A percentile compares a stretch with the other conserved stretches of the same genome.
Conservation (phyloP, 2,888 invertebrate species). For the Mongoloraphidia duomilia region DNA sequence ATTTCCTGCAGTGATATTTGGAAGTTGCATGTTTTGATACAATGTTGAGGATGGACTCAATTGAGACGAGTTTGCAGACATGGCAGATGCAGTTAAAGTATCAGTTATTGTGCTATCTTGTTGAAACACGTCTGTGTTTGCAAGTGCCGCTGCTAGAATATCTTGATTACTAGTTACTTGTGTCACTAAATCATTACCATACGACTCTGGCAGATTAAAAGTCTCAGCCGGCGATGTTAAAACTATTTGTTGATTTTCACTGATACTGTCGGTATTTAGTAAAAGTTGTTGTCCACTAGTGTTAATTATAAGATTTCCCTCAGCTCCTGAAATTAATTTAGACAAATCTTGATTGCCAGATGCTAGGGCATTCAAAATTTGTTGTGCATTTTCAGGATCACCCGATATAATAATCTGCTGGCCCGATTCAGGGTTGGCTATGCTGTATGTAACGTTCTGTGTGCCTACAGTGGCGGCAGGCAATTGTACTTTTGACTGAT, state of each 20-base stretch:
- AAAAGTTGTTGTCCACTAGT: conserved; percentile 33
- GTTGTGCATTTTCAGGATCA: conserved; percentile 28
- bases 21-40: conserved; percentile 37
- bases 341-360: conserved; percentile 29
- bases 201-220: conserved; percentile 1
- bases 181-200: conserved; percentile 2
- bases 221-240: conserved; percentile 1
- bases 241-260: conserved; percentile 1
- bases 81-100: conserved; percentile 27
- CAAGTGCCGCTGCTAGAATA: conserved; percentile 59
- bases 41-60: conserved; percentile 44
- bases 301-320: conserved; percentile 29
- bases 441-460: conserved; percentile 19
- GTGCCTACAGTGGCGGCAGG: conserved; percentile 9
- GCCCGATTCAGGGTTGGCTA: conserved; percentile 20
- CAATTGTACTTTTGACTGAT: conserved; percentile 4
- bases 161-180: conserved; percentile 40
- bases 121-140: conserved; percentile 59
- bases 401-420: conserved; percentile 30
- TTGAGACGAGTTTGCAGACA: conserved; percentile 32
- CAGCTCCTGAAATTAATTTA: conserved; percentile 27
- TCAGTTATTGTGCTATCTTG: conserved; percentile 30
- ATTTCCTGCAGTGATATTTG: conserved; percentile 37
- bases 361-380: conserved; percentile 28
- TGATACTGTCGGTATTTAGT: conserved; percentile 23